Conservation (phyloP, 2,797 vertebrate genomes). For the Hapalemur alaotrensis region DNA sequence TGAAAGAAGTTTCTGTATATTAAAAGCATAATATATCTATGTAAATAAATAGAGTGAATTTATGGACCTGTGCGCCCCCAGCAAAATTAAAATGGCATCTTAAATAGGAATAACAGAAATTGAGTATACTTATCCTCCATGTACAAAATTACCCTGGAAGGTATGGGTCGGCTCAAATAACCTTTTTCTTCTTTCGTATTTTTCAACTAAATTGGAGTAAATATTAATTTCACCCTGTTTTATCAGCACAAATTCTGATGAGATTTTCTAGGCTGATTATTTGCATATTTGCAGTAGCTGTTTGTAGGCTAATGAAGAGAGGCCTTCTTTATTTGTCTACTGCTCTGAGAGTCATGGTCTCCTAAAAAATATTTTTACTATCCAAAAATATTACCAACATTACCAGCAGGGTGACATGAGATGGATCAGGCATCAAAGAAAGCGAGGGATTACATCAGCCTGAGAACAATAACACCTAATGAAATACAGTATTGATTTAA, state of each 20-base stretch:
- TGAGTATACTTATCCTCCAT: background rate
- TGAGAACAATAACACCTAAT: background rate
- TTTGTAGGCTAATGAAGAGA: background rate
- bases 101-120: background rate
- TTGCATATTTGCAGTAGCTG: background rate
- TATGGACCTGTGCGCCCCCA: background rate
- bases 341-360: background rate
- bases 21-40: background rate
- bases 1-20: background rate
- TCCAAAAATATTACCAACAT: background rate
- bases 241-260: background rate
- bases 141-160: background rate
- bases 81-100: background rate
- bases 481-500: conserved; percentile 9
- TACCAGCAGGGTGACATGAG: background rate
- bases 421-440: background rate
- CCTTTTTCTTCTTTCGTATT: background rate
- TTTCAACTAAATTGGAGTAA: background rate
- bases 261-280: background rate
- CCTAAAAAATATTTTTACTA: background rate
- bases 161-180: background rate
- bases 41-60: background rate
- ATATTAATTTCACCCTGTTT: background rate
- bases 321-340: background rate
- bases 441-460: background rate